These are phyloP conservation scores for Ichneumoninae sp. DNA, from an alignment of 2,888 invertebrate genomes.

Conservation along the genomic window DNA sequence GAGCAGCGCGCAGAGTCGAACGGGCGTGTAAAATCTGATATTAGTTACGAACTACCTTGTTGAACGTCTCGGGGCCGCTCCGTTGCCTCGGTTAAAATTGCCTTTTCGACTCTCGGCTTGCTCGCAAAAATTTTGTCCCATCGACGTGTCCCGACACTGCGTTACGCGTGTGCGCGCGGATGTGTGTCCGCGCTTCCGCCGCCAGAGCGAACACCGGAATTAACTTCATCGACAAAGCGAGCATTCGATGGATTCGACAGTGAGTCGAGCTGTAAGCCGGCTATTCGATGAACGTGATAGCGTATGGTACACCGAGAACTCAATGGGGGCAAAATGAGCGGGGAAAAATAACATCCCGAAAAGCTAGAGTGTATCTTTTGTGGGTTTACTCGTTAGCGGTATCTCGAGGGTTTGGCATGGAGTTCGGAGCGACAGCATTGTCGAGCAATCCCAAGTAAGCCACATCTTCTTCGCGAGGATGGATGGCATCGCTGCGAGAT, in stretches of 20 bases:
- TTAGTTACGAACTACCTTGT: constrained; percentile 24
- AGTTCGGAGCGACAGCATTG: not conserved
- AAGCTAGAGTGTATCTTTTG: not conserved
- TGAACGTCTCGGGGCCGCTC: constrained; percentile 37
- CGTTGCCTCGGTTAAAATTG: not conserved
- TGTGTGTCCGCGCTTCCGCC: not conserved
- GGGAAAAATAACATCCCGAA: not conserved
- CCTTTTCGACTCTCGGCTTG: constrained; percentile 8
- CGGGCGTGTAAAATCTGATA: constrained; percentile 25
- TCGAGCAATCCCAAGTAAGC: not conserved
- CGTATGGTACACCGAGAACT: constrained; percentile 24
- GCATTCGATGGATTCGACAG: constrained; percentile 31
- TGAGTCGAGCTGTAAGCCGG: constrained; percentile 26
- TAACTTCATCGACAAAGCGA: constrained; percentile 26
- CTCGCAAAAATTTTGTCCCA: constrained; percentile 16
- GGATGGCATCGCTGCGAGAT: not conserved
- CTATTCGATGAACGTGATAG: not conserved
- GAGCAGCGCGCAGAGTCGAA: constrained; percentile 49
- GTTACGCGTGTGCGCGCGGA: not conserved
- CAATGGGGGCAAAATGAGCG: not conserved
- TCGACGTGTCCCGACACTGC: constrained; percentile 1
- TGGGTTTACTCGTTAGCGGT: constrained; percentile 2
- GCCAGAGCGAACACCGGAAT: constrained; percentile 19
- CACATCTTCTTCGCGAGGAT: not conserved
- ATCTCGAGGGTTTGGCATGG: not conserved